Evolutionary conservation across 2,113 vertebrate genomes (phyloP), one percentile per base, ranked within the genome.

Genomic region (Hippocampus guttulatus): DNA sequence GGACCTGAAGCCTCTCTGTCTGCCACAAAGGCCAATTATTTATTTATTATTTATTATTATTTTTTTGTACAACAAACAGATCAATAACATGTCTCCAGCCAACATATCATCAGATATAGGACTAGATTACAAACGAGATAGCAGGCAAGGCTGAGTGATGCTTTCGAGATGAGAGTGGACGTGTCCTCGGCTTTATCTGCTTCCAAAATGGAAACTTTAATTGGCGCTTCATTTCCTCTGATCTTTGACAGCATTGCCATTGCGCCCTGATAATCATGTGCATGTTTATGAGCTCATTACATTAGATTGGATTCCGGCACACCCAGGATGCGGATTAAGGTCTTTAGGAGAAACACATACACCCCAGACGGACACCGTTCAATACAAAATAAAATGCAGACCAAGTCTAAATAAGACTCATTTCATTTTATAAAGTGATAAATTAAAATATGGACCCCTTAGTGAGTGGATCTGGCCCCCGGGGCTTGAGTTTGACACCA

Each of bases 61-160:
- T 69, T 52, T 52, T 52, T 51, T 6, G 16, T 8, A 18, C 2
- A 51, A 21, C 43, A 23, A 54, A 57, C 21, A 23, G 74, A 87
- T 87, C 80, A 67, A 84, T 83, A 77, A 45, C 21, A 55, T 40
- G 69, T 62, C 75, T 81, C 78, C 68, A 70, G 67, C 73, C 27
- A 45, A 64, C 51, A 55, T 51, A 40, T 66, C 54, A 76, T 77
- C 60, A 77, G 41, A 74, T 85, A 66, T 70, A 18, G 27, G 69
- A 62, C n/a, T 25, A 66, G 61, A 75, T 80, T 71, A 64, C 68
- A 84, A 74, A 61, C 61, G 60, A 61, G 58, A 61, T 30, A 61
- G 27, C 6, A 61, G 27, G 27, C 58, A 6, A 33, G 58, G 15
- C 64, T 75, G 64, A 61, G 1, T 68, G 43, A 23, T 45, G 67